Base-by-base conservation (phyloP, 2,888 invertebrate species). In the Ophion slaviceki region DNA sequence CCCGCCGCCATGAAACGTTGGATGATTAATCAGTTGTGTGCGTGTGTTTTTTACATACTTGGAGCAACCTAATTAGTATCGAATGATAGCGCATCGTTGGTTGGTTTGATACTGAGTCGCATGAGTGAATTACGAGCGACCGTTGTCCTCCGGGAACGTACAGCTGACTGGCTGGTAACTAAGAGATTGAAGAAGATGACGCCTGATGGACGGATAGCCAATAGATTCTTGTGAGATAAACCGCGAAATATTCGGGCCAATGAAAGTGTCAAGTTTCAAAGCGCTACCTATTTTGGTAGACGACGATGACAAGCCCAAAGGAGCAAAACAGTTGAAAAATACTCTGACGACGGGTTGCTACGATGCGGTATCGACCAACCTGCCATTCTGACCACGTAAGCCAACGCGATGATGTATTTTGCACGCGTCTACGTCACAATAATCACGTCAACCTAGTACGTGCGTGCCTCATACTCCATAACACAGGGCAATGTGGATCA, bases 231-330 rank as follows among this genome's bases (percentile, higher is more conserved):
- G 8, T 4, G 14, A 4, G 57, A 36, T 61, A 45, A 74, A 80
- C 71, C 71, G 66, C 32, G 32, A 70, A 70, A 57, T 68, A 62
- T 74, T 47, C 53, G 57, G 36, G 11, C 2, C 67, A 59, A 57
- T 77, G 77, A 76, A 78, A 79, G 70, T 79, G 79, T 85, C 85
- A 72, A 75, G 45, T 86, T 86, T 83, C 83, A 86, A 86, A 83
- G 80, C 57, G 72, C 72, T 80, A 77, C 71, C 67, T 53, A 80
- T 80, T 82, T 80, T 40, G 61, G 40, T 53, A 75, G 7, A 57
- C 32, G 72, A 64, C 66, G 74, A 74, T 72, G 83, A 77, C 62
- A 72, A 75, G 67, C 76, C 24, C 20, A 61, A 83, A 83, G 67
- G 72, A 68, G 70, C 66, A 72, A 75, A 53, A 62, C 68, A 83